Base-by-base conservation (phyloP, 1,140 invertebrate species). In the Aphelenchoides fujianensis region DNA sequence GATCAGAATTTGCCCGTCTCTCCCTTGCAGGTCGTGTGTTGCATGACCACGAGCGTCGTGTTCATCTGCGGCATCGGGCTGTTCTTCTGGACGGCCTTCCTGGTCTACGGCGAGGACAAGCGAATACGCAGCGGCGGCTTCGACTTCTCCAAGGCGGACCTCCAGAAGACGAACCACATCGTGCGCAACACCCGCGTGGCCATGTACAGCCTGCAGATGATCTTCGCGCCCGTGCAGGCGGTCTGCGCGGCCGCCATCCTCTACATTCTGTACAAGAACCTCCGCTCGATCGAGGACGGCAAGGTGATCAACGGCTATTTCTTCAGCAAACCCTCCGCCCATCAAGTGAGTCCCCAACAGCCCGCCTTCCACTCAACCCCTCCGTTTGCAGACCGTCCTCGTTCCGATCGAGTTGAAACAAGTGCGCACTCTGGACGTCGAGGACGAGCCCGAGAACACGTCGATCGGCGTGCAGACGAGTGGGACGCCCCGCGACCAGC, bases 181-280 rank as follows among this genome's bases (percentile, higher is more conserved):
- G 79, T 82, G 16, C 71, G 70, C 16, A 82, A 81, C 71, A 81
- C 80, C 36, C 64, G 82, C 23, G 73, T 82, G 19, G 81, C 81
- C 3, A 83, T 82, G 81, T 84, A 82, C 62, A 75, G 70, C 59
- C 69, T 82, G 31, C 72, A 81, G n/a, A 76, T 84, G 71, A 70
- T 82, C 48, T 75, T 82, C 41, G 68, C 70, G 3, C 81, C 81
- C 3, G 68, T 82, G 35, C 73, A 83, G 54, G 74, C 70, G 23
- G 36, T 72, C 5, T 66, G 54, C 66, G 54, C 59, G 59, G 74
- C 67, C 30, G 63, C 70, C 30, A 72, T 79, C 52, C 59, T 77
- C 16, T 77, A 74, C 57, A 75, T 77, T 41, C 68, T 77, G 16
- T 77, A 75, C 55, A 79, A 64, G 35, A 77, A 76, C 48, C 34